Conservation (phyloP, 2,888 invertebrate species). For the Achlya flavicornis region DNA sequence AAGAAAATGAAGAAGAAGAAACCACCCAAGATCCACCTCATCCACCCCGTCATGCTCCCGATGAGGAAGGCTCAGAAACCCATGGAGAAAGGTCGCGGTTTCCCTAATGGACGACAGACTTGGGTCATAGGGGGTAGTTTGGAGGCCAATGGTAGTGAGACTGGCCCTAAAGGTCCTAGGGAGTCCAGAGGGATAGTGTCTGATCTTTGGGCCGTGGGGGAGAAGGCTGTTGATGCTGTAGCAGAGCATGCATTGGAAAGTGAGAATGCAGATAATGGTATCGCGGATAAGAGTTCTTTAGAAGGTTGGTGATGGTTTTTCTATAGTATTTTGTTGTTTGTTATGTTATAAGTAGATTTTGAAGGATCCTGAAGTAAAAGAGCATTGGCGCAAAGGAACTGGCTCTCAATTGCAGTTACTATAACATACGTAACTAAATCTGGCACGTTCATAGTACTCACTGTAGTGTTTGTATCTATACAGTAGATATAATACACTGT, state of each 20-base stretch:
- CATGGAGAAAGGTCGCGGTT: conserved; percentile 69
- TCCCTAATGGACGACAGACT: conserved; percentile 57
- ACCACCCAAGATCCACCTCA: conserved; percentile 70
- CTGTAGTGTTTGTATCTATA: too few relatives aligned
- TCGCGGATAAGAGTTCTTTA: conserved; percentile 65
- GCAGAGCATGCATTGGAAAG: conserved; percentile 68
- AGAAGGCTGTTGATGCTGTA: conserved; percentile 62
- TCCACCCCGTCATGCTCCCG: conserved; percentile 63
- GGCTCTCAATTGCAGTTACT: too few relatives aligned
- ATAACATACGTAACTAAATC: too few relatives aligned
- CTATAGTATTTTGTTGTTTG: conserved; percentile 18
- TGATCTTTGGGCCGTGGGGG: conserved; percentile 63
- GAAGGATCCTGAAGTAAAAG: too few relatives aligned
- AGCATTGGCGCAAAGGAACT: too few relatives aligned
- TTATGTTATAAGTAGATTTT: conserved; percentile 7
- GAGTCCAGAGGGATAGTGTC: conserved; percentile 52
- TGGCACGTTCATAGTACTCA: too few relatives aligned
- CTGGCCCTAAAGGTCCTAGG: conserved; percentile 25
- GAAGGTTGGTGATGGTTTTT: conserved; percentile 69
- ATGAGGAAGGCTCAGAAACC: conserved; percentile 46
- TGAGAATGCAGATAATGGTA: conserved; percentile 65
- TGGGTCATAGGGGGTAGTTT: conserved; percentile 65
- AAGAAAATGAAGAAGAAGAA: conserved; percentile 74
- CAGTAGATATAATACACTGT: too few relatives aligned
- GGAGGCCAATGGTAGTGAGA: conserved; percentile 14